Conservation (phyloP, 1,140 invertebrate species). For the Cyclina sinensis region DNA sequence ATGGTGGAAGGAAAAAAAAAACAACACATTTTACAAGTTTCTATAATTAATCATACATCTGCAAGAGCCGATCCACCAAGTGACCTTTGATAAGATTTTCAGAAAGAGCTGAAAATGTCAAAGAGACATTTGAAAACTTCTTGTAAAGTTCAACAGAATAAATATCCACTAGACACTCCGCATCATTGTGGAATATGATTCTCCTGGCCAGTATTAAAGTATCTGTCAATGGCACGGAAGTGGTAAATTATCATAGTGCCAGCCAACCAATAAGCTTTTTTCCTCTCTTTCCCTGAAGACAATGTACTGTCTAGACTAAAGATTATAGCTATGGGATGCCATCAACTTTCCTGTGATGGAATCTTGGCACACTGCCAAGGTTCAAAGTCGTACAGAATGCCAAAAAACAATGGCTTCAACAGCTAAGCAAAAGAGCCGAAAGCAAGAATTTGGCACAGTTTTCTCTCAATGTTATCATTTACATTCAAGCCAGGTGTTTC, state of each 20-base stretch:
- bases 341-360: slow-evolving; percentile 28
- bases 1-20: too few species aligned
- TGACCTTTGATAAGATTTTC: too few species aligned
- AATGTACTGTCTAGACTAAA: not conserved
- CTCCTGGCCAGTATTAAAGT: not conserved
- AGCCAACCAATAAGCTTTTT: too few species aligned
- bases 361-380: slow-evolving; percentile 24
- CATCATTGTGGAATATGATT: too few species aligned
- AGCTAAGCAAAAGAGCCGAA: slow-evolving; percentile 11
- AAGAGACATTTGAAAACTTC: too few species aligned
- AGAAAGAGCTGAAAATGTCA: too few species aligned
- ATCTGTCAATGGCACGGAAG: not conserved
- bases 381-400: not conserved
- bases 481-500: slow-evolving; percentile 34
- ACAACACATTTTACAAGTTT: too few species aligned
- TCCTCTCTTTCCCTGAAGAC: too few species aligned
- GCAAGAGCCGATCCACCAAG: too few species aligned
- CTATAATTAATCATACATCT: too few species aligned
- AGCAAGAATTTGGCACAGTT: slow-evolving; percentile 35
- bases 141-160: too few species aligned
- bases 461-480: slow-evolving; percentile 29
- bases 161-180: too few species aligned
- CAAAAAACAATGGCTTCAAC: slow-evolving; percentile 41
- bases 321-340: slow-evolving; percentile 19
- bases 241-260: not conserved